Evolutionary conservation across 1,140 invertebrate genomes (phyloP), one percentile per base, ranked within the genome.

Genomic region (Drosophila virilis): DNA sequence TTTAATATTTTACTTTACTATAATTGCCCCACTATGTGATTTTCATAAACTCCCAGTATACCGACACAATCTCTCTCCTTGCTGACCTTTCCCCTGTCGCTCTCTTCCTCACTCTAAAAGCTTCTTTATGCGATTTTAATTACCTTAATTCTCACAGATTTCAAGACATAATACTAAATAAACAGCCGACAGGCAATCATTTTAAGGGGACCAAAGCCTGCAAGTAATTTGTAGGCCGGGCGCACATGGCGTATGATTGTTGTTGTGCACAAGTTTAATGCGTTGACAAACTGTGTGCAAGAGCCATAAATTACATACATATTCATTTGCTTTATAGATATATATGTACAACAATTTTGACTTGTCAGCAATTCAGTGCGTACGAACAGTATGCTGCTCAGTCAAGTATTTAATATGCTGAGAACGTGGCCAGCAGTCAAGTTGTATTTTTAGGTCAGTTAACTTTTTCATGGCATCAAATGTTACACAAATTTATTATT

Each of bases 141-240:
- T 50, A 65, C 33, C 71, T 76, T 67, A 68, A 70, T 76, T 77
- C 8, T 71, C 68, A 74, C 62, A 45, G 15, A 59, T 50, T 46
- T 22, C n/a, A 10, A 50, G n/a, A 58, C 48, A 75, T 57, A 74
- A 66, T 73, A 65, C 72, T 57, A 61, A 71, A 69, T 68, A 66
- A 69, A 67, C 42, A 50, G 61, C 28, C 28, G 46, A 65, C 32
- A 51, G 64, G 69, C 74, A 69, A 68, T 82, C 48, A 65, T 60
- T 54, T 40, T 59, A 33, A 28, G 17, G 15, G 40, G 50, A 51
- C 50, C 10, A 60, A 22, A 51, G 61, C 50, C 72, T 51, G 42
- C 62, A 68, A 78, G 54, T 70, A 70, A 67, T 55, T 84, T 71
- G 59, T 74, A 45, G 38, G 71, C 33, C 32, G 42, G 51, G 59